phyloP scores from a whole-genome alignment of 2,113 vertebrate species.

The Oncorhynchus masou region DNA sequence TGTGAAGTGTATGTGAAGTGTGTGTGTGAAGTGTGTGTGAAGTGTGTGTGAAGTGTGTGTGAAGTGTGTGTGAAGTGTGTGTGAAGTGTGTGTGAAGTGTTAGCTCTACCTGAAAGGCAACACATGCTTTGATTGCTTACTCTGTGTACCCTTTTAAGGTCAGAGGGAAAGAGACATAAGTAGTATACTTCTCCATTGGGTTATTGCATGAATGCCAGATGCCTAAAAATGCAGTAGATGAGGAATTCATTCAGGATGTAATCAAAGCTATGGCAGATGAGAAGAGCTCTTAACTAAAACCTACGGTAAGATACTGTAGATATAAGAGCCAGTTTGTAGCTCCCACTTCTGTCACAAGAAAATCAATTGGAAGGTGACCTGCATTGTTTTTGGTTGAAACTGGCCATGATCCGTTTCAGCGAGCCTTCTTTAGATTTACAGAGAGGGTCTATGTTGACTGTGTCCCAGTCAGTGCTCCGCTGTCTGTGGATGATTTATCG shows the following conservation, averaged over 20 bases:
- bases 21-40: neutral
- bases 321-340: neutral
- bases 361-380: conserved; percentile 34
- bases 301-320: neutral
- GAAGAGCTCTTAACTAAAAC: neutral
- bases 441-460: conserved; percentile 47
- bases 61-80: neutral
- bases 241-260: neutral
- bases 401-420: conserved; percentile 28
- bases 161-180: neutral
- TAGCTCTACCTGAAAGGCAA: neutral
- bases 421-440: conserved; percentile 18
- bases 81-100: neutral
- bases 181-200: too few relatives aligned
- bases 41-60: neutral
- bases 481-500: conserved; percentile 58
- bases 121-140: too few relatives aligned
- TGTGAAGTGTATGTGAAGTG: neutral
- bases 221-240: neutral
- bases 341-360: conserved; percentile 4
- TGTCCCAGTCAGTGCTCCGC: conserved; percentile 21
- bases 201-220: neutral
- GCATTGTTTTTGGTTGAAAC: conserved; percentile 15
- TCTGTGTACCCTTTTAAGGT: conserved; percentile 13
- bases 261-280: neutral